These are phyloP conservation scores for Ammodytes marinus DNA, from an alignment of 2,113 vertebrate species.

Conservation along the genomic window DNA sequence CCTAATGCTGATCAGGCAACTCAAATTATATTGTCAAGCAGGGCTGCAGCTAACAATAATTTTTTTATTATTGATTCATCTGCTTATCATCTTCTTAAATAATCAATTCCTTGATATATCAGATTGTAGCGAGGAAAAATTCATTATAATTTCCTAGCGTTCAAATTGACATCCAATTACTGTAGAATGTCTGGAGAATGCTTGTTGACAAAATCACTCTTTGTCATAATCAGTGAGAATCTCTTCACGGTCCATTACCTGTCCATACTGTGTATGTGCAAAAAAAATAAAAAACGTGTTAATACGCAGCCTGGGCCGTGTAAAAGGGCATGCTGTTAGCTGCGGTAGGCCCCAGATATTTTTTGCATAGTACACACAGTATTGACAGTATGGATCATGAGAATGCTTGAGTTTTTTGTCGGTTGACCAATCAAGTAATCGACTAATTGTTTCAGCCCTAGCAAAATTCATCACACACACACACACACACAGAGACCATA, in stretches of 20 bases:
- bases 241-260: too few relatives aligned
- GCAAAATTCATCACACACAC: neutral
- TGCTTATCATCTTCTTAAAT: neutral
- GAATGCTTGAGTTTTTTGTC: neutral
- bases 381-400: too few relatives aligned
- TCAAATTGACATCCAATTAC: neutral
- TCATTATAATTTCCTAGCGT: too few relatives aligned
- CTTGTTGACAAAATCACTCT: too few relatives aligned
- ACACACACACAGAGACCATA: neutral
- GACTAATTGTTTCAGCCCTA: neutral
- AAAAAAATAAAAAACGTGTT: too few relatives aligned
- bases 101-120: neutral
- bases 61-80: neutral
- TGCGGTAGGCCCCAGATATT: too few relatives aligned
- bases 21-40: neutral
- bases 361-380: too few relatives aligned
- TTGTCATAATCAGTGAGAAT: too few relatives aligned
- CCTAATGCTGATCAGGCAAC: neutral
- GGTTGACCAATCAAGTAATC: neutral
- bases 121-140: neutral
- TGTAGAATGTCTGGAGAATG: too few relatives aligned
- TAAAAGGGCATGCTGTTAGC: too few relatives aligned
- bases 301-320: too few relatives aligned
- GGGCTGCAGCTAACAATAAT: neutral
- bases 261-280: too few relatives aligned